Conservation (phyloP, 2,888 invertebrate species). For the Drosophila pseudotalamancana region DNA sequence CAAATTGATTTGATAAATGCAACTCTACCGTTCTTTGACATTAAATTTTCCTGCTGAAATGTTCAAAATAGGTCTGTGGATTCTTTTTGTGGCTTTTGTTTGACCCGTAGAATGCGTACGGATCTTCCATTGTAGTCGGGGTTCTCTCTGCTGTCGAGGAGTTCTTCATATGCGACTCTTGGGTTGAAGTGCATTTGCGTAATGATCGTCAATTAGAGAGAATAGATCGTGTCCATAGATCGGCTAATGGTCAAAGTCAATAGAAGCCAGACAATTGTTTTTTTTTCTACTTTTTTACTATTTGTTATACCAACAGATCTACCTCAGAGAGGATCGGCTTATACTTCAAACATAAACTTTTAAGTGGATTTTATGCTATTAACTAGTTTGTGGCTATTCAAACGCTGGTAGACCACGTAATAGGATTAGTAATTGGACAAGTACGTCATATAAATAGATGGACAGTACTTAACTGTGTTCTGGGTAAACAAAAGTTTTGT, state of each 20-base stretch:
- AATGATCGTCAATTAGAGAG: slow-evolving; percentile 39
- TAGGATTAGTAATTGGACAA: neutral
- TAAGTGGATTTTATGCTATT: neutral
- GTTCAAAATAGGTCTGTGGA: slow-evolving; percentile 44
- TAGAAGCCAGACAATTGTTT: slow-evolving; percentile 1
- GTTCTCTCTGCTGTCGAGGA: neutral
- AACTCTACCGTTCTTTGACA: slow-evolving; percentile 35
- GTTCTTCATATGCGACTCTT: neutral
- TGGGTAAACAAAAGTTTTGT: neutral
- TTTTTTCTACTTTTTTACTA: no score
- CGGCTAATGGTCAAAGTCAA: slow-evolving; percentile 1
- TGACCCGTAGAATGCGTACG: slow-evolving; percentile 3
- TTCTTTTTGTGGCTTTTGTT: slow-evolving; percentile 29
- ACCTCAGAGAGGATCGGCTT: neutral
- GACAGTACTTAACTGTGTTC: neutral
- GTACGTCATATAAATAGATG: neutral
- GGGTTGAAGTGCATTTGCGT: slow-evolving; percentile 56
- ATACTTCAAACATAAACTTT: neutral
- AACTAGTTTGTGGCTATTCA: neutral
- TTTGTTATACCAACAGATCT: neutral
- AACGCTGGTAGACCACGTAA: neutral
- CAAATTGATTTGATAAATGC: slow-evolving; percentile 62
- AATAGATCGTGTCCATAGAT: slow-evolving; percentile 10
- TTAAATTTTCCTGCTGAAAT: slow-evolving; percentile 63
- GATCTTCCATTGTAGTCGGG: slow-evolving; percentile 39